Evolutionary conservation across 2,888 invertebrate species (phyloP).

Genomic region (Drosophila prolongata): DNA sequence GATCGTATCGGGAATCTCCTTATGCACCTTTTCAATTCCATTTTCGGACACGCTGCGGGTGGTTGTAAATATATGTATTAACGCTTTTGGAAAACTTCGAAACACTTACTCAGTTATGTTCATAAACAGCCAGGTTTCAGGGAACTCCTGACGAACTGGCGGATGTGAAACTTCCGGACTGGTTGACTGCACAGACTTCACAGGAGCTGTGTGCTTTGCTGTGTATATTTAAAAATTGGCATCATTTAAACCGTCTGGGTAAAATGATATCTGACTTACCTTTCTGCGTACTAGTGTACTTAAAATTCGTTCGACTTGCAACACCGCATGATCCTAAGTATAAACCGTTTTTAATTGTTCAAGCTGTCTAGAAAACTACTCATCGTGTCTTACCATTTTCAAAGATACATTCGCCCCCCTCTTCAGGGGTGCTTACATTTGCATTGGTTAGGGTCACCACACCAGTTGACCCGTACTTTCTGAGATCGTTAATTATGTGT

Average conservation of each 20-base stretch:
- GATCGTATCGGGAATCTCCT: slow-evolving; percentile 91
- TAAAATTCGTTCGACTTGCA: no score
- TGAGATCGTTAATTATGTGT: slow-evolving; percentile 87
- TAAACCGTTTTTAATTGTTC: no score
- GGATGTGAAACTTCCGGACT: background rate
- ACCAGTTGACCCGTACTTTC: slow-evolving; percentile 86
- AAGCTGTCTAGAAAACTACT: no score
- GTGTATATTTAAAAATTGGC: no score
- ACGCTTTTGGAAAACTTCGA: accelerated
- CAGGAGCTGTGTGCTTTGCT: no score
- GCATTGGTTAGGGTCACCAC: slow-evolving; percentile 83
- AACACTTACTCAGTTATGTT: slow-evolving; percentile 17
- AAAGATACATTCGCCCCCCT: background rate
- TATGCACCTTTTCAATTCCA: slow-evolving; percentile 66
- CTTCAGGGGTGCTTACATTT: background rate
- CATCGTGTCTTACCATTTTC: no score
- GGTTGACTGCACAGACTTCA: background rate
- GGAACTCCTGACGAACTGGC: slow-evolving; percentile 28
- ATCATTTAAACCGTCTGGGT: no score
- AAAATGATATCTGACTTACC: no score
- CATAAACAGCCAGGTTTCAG: slow-evolving; percentile 22
- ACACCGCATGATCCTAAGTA: no score
- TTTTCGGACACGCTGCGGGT: slow-evolving; percentile 63
- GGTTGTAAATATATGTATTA: background rate
- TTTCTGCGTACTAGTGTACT: no score